phyloP scores from a whole-genome alignment of 2,113 vertebrate species.

The Chionis minor region DNA sequence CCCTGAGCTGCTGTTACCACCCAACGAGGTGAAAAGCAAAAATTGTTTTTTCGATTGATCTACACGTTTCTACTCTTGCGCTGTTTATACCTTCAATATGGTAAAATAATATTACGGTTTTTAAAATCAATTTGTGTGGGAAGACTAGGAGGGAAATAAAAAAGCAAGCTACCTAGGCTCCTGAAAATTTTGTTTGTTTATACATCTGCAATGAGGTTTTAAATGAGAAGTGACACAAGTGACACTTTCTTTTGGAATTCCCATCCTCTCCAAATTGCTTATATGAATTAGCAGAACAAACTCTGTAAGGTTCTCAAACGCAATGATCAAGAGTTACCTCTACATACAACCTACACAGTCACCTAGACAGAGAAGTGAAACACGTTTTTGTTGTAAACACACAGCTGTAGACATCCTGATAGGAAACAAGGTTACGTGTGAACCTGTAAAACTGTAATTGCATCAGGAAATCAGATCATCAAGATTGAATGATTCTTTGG shows the following conservation, averaged over 20 bases:
- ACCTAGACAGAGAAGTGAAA: background rate
- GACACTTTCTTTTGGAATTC: background rate
- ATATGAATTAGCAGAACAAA: background rate
- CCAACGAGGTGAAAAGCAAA: background rate
- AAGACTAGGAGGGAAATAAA: background rate
- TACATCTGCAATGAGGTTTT: background rate
- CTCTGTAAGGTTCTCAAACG: background rate
- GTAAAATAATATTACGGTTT: background rate
- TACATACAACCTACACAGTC: background rate
- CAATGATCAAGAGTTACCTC: background rate
- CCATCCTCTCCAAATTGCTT: background rate
- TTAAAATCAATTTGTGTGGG: fast-evolving
- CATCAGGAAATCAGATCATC: background rate
- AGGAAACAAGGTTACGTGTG: background rate
- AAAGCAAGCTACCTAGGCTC: background rate
- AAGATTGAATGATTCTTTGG: background rate
- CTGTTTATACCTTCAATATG: background rate
- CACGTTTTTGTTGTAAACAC: background rate
- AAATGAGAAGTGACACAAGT: background rate
- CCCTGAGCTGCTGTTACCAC: background rate
- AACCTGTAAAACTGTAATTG: background rate
- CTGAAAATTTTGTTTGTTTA: background rate
- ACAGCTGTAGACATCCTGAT: background rate
- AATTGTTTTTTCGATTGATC: background rate
- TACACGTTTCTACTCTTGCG: background rate